Evolutionary conservation across 2,797 vertebrate species (phyloP).

Genomic region (Coregonus suidteri): DNA sequence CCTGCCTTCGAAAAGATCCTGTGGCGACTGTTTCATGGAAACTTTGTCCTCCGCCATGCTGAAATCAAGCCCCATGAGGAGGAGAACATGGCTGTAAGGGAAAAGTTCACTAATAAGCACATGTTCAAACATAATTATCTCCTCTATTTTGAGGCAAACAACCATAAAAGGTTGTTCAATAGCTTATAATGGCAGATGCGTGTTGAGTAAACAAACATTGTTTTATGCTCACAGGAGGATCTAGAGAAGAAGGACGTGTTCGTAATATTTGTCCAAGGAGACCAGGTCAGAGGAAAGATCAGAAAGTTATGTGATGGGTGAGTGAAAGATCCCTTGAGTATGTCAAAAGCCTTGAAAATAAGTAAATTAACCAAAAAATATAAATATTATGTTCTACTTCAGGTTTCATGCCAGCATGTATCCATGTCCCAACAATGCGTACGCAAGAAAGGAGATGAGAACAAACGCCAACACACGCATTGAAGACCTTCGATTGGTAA

Average conservation of each 20-base stretch:
- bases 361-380: neutral
- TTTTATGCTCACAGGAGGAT: constrained; percentile 39
- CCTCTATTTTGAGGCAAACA: neutral
- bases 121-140: neutral
- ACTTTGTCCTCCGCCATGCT: constrained; percentile 55
- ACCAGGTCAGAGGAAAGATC: constrained; percentile 53
- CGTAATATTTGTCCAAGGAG: constrained; percentile 60
- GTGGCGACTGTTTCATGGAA: constrained; percentile 63
- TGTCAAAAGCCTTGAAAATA: neutral
- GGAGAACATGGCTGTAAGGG: constrained; percentile 34
- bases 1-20: constrained; percentile 60
- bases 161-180: neutral
- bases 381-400: neutral
- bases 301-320: constrained; percentile 60
- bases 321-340: constrained; percentile 21
- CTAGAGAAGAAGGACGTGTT: constrained; percentile 55
- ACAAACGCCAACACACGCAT: constrained; percentile 36
- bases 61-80: constrained; percentile 43
- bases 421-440: neutral
- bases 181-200: neutral
- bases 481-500: constrained; percentile 49
- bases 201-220: constrained; percentile 2
- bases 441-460: constrained; percentile 36
- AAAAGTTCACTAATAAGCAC: neutral
- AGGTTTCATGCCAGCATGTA: constrained; percentile 3